These are phyloP conservation scores for Protomyctophum bolini DNA, from an alignment of 2,113 vertebrate species.

Conservation along the genomic window DNA sequence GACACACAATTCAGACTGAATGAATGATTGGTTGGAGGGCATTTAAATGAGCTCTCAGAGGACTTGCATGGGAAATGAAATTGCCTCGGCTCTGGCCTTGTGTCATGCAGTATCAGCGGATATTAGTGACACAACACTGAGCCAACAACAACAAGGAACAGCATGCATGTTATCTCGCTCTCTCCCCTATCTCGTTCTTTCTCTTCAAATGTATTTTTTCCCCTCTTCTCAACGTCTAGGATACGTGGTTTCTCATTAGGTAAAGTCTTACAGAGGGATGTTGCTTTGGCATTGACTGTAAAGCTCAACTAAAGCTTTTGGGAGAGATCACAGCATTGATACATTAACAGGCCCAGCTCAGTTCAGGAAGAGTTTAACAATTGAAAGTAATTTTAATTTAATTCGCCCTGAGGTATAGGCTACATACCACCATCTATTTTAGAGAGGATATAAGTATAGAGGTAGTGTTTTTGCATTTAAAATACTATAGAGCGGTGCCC, in stretches of 20 bases:
- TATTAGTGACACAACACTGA: constrained; percentile 53
- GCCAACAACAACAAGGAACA: constrained; percentile 22
- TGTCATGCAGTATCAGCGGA: constrained; percentile 51
- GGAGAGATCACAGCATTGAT: too few species aligned
- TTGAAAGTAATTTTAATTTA: too few species aligned
- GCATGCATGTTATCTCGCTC: constrained; percentile 8
- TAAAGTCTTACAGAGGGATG: neutral
- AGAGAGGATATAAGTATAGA: too few species aligned
- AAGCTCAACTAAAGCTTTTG: too few species aligned
- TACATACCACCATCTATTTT: too few species aligned
- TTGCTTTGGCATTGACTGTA: constrained; percentile 18
- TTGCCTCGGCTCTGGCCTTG: constrained; percentile 65
- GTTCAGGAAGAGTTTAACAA: too few species aligned
- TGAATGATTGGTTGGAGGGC: constrained; percentile 60
- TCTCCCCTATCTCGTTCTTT: constrained; percentile 5
- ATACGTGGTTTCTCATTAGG: constrained; percentile 14
- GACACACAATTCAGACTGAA: constrained; percentile 59
- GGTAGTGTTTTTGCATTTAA: too few species aligned
- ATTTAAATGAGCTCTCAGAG: constrained; percentile 74
- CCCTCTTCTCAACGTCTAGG: neutral
- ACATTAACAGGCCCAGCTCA: too few species aligned
- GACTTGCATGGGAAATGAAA: constrained; percentile 67
- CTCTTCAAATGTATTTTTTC: neutral
- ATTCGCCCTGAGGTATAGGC: too few species aligned
- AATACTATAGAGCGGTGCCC: too few species aligned